Percentiles rank a stretch among this genome's conserved stretches.
Evolutionary conservation across 1,140 invertebrate species (phyloP).

Genomic region (Caenorhabditis elegans): WBcel235 BX284602.5:7885001-7885500

Average conservation of each 20-base stretch:
- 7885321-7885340: too few relatives aligned
- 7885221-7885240: neutral
- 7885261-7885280: neutral
- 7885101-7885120: neutral
- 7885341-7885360: too few relatives aligned
- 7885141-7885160: neutral
- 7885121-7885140: slow-evolving; percentile 12
- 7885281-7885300: neutral
- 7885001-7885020: too few relatives aligned
- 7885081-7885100: neutral
- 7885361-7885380: too few relatives aligned
- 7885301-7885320: neutral
- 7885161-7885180: neutral
- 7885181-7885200: neutral
- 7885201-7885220: neutral
- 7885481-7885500: too few relatives aligned
- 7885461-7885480: too few relatives aligned
- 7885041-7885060: slow-evolving; percentile 22
- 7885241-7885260: neutral
- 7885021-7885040: neutral
- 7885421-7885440: too few relatives aligned
- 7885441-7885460: too few relatives aligned
- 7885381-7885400: too few relatives aligned
- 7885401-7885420: too few relatives aligned
- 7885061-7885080: neutral